Evolutionary conservation across 2,797 vertebrate species (phyloP), one percentile per base, ranked within the genome.

Genomic region (Loriculus beryllinus): DNA sequence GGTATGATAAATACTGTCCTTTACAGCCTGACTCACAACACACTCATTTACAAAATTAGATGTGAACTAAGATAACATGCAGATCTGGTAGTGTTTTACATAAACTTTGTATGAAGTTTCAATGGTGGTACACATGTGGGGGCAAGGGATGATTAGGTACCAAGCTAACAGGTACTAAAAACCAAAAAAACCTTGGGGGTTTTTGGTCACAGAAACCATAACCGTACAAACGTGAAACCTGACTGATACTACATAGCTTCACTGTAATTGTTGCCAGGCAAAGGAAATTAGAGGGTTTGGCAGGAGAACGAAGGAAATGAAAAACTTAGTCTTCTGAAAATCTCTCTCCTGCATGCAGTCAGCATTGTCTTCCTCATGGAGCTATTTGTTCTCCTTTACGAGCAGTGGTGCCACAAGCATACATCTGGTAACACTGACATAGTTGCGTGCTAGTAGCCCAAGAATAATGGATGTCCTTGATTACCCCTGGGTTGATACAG

Each of bases 21-120:
- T 95, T 63, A 67, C n/a, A 89, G 77, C 54, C 63, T 95, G 91
- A 95, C 70, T 95, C 85, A 84, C 59, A 84, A 21, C 49, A 76
- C n/a, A 2, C 20, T 85, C 22, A n/a, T 92, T 80, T 80, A 75
- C 78, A 82, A 71, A 92, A 85, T 77, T 56, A 87, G 49, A 43
- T 67, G 54, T 63, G 69, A 91, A 29, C 48, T 85, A 69, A 49
- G 20, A 23, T 20, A 54, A 7, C 33, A 16, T 67, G 33, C 49
- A 56, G 76, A 35, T 89, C 31, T 76, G 31, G 37, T 45, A 14
- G 20, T 83, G 54, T 54, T 93, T 85, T 91, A n/a, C 28, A 23
- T 71, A 14, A 14, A 4, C 57, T 86, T 75, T 78, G 29, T 65
- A 7, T 68, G 57, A 91, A 23, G 23, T 88, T 83, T 80, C 70